Conservation (phyloP, 2,113 vertebrate genomes). For the Odocoileus virginianus region DNA sequence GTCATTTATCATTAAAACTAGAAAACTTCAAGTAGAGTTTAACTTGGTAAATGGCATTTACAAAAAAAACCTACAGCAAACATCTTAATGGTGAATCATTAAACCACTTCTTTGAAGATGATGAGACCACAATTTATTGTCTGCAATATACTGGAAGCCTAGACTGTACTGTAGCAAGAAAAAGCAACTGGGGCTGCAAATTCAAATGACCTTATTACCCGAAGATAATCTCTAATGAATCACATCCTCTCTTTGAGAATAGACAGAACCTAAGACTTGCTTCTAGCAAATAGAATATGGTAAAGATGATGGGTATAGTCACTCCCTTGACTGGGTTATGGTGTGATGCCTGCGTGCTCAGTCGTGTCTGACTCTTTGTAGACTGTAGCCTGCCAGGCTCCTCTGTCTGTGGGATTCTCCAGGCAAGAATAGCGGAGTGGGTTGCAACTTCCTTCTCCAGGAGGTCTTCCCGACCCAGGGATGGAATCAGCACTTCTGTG, state of each 20-base stretch:
- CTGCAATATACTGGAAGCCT: not conserved
- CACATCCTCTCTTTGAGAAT: not conserved
- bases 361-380: not conserved
- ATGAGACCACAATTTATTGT: not conserved
- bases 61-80: not conserved
- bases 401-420: not conserved
- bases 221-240: not conserved
- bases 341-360: not conserved
- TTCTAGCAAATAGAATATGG: not conserved
- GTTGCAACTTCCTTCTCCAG: not conserved
- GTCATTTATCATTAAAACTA: not conserved
- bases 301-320: not conserved
- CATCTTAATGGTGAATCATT: not conserved
- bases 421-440: not conserved
- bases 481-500: not conserved
- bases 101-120: not conserved
- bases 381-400: not conserved
- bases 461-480: not conserved
- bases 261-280: not conserved
- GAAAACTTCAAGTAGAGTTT: not conserved
- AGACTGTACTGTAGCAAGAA: not conserved
- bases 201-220: not conserved
- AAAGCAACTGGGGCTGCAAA: not conserved
- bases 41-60: not conserved
- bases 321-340: not conserved